A percentile compares a stretch with the other conserved stretches of the same genome.
Evolutionary conservation across 2,797 vertebrate species (phyloP).

Genomic region (Fratercula arctica): DNA sequence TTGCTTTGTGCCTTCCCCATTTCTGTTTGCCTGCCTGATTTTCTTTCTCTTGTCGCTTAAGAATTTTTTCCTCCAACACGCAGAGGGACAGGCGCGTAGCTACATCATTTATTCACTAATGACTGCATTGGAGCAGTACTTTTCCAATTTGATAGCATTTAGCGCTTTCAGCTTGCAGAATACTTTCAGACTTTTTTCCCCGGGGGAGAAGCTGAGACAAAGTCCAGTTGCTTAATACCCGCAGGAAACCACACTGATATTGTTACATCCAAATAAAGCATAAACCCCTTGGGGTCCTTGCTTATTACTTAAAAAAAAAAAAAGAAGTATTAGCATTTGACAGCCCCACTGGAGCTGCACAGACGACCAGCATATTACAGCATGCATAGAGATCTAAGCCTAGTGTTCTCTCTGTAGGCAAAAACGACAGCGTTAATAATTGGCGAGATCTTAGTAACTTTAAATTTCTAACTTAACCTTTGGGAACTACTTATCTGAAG

Average conservation of each 20-base stretch:
- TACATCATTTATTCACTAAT: neutral
- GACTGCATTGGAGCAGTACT: neutral
- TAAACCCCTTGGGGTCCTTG: neutral
- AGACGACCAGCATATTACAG: neutral
- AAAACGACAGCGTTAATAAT: neutral
- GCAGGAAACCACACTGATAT: neutral
- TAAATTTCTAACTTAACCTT: neutral
- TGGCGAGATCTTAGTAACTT: neutral
- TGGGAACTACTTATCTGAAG: neutral
- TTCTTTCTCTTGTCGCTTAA: neutral
- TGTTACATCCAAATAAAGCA: neutral
- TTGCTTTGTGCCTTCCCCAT: neutral
- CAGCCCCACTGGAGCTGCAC: neutral
- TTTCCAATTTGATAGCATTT: neutral
- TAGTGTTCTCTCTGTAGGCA: neutral
- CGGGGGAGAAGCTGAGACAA: neutral
- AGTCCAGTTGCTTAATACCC: neutral
- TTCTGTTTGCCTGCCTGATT: neutral
- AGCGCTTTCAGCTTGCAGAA: neutral
- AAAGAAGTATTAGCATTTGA: neutral
- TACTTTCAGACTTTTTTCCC: neutral
- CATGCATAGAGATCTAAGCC: neutral
- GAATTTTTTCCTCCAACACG: neutral
- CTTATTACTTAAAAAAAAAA: neutral
- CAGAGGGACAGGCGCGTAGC: neutral